Evolutionary conservation across 2,113 vertebrate genomes (phyloP), one percentile per base, ranked within the genome.

Genomic region (Beaufortia kweichowensis): DNA sequence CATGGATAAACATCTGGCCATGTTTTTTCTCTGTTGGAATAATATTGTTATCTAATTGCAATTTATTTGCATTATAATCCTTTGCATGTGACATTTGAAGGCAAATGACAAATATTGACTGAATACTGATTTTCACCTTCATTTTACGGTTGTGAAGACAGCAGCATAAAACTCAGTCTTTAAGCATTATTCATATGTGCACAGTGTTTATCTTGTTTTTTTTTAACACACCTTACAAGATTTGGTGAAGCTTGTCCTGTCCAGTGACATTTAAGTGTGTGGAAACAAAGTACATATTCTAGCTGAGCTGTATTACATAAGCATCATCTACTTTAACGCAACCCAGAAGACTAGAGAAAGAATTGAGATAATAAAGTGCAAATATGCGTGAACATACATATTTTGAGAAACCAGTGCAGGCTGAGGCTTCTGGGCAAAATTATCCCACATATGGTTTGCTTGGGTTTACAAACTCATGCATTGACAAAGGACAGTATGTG

Each of bases 151-250:
- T 46, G 41, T 11, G 41, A 46, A 15, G 11, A 46, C 3, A 14
- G 1, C 10, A 46, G 12, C 14, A 35, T 14, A 11, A 46, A 12
- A 46, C 3, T 46, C 41, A 46, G 41, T 14, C 12, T 14, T 3
- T 46, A 46, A 46, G 41, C 12, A 14, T 46, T 15, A 14, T 2
- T 14, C 3, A n/a, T 10, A n/a, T 33, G 17, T 62, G 19, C 31
- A 33, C 28, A 9, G 31, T 46, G n/a, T 6, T 21, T 53, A 53
- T n/a, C 24, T 29, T 35, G 9, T 29, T n/a, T 14, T 53, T 33
- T 39, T 70, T 55, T 26, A 24, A 29, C 23, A 55, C 81, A 33
- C 79, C 77, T 82, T 84, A 11, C n/a, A 23, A 9, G 10, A 7
- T 46, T 43, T 14, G 14, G 12, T 11, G n/a, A n/a, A n/a, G n/a